Evolutionary conservation across 2,888 invertebrate genomes (phyloP).

Genomic region (Nomada fucata): DNA sequence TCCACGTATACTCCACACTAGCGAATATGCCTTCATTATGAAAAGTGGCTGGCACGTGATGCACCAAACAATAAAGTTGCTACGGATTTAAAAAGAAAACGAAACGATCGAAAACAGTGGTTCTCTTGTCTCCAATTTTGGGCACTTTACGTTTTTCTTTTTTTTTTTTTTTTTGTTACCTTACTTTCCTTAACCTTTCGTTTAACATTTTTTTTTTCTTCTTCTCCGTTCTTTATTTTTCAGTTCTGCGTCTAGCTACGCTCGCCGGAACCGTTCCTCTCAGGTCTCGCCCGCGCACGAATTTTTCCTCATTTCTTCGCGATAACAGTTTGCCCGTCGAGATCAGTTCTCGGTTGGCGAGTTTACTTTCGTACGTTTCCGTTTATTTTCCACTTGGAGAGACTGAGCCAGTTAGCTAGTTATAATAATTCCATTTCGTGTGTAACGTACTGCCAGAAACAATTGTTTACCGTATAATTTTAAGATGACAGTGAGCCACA

Average conservation of each 20-base stretch:
- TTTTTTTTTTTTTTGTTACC: slow-evolving; percentile 2
- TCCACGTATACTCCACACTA: slow-evolving; percentile 77
- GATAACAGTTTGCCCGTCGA: no score
- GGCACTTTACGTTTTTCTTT: slow-evolving; percentile 39
- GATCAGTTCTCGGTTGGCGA: background rate
- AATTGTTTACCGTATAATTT: background rate
- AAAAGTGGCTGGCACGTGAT: slow-evolving; percentile 79
- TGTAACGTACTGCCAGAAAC: no score
- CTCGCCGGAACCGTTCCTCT: slow-evolving; percentile 25
- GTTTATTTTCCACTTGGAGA: slow-evolving; percentile 5
- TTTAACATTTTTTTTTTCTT: background rate
- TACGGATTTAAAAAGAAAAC: slow-evolving; percentile 57
- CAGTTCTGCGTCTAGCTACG: background rate
- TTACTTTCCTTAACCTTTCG: slow-evolving; percentile 25
- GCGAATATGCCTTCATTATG: slow-evolving; percentile 80
- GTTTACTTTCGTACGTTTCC: background rate
- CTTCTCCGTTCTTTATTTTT: background rate
- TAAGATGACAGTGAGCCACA: background rate
- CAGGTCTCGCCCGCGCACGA: slow-evolving; percentile 29
- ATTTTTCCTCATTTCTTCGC: background rate
- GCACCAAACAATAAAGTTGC: slow-evolving; percentile 81
- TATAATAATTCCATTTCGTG: background rate
- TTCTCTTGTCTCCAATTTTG: slow-evolving; percentile 64
- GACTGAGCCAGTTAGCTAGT: slow-evolving; percentile 11
- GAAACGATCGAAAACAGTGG: slow-evolving; percentile 52